Evolutionary conservation across 2,113 vertebrate species (phyloP).

Genomic region (Hoplias malabaricus): DNA sequence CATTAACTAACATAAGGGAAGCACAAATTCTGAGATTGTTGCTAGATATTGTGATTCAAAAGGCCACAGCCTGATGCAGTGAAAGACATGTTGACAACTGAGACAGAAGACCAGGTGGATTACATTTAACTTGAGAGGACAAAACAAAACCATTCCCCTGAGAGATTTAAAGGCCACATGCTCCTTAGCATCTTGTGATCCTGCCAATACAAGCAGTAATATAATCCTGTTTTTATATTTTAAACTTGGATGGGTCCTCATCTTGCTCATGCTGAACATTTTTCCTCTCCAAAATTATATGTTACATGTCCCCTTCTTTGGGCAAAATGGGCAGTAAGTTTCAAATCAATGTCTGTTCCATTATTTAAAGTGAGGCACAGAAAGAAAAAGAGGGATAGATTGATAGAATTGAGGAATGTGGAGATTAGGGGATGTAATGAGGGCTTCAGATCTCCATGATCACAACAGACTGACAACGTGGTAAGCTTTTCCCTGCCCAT

Average conservation of each 20-base stretch:
- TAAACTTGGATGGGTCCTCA: too few relatives aligned
- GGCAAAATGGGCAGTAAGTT: slow-evolving; percentile 17
- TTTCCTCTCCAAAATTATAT: slow-evolving; percentile 21
- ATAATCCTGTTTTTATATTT: too few relatives aligned
- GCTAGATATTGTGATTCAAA: slow-evolving; percentile 8
- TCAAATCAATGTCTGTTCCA: slow-evolving; percentile 10
- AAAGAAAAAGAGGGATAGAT: too few relatives aligned
- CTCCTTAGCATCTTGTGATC: slow-evolving; percentile 20
- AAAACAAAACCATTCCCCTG: slow-evolving; percentile 25
- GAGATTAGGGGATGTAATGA: slow-evolving; percentile 17
- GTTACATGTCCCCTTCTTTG: not conserved
- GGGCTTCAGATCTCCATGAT: slow-evolving; percentile 11
- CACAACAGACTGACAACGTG: not conserved
- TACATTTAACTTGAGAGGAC: slow-evolving; percentile 29
- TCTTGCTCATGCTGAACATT: too few relatives aligned
- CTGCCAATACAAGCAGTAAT: too few relatives aligned
- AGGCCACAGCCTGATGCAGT: not conserved
- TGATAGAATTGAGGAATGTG: slow-evolving; percentile 4
- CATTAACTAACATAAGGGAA: not conserved
- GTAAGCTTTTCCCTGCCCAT: not conserved
- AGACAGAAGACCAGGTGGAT: slow-evolving; percentile 29
- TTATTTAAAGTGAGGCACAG: not conserved
- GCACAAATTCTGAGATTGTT: too few relatives aligned
- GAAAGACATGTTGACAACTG: not conserved
- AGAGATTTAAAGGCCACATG: slow-evolving; percentile 5